Conservation (phyloP, 1,140 invertebrate species). For the Paraescarpia echinospica region DNA sequence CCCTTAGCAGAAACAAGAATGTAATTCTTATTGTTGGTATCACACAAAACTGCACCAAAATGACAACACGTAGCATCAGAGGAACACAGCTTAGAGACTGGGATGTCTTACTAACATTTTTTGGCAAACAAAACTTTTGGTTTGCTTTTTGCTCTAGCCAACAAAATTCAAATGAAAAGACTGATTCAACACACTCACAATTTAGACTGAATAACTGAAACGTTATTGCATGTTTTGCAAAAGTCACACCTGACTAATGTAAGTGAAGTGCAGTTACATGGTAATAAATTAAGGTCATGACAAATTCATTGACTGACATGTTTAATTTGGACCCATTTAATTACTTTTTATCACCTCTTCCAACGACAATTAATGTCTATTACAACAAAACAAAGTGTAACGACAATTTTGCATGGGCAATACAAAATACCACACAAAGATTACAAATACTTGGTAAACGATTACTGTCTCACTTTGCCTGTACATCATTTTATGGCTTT, state of each 20-base stretch:
- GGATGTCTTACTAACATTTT: neutral
- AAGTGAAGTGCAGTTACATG: neutral
- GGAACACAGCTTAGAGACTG: neutral
- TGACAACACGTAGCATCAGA: neutral
- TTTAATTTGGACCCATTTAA: neutral
- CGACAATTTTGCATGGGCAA: neutral
- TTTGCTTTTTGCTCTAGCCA: neutral
- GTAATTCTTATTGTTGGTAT: neutral
- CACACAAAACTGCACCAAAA: neutral
- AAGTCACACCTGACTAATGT: neutral
- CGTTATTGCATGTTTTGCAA: neutral
- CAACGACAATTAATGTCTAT: neutral
- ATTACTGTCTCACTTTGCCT: neutral
- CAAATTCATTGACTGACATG: neutral
- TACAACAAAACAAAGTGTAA: neutral
- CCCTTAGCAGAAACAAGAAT: neutral
- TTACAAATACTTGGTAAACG: neutral
- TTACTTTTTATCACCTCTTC: neutral
- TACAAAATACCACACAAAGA: neutral
- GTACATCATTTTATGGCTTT: neutral
- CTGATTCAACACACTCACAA: neutral
- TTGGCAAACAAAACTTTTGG: too few species aligned
- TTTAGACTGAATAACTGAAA: neutral
- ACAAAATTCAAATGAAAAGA: neutral
- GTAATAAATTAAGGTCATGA: neutral